Base-by-base conservation (phyloP, 1,140 invertebrate genomes). In the Drosophila nebulosa region DNA sequence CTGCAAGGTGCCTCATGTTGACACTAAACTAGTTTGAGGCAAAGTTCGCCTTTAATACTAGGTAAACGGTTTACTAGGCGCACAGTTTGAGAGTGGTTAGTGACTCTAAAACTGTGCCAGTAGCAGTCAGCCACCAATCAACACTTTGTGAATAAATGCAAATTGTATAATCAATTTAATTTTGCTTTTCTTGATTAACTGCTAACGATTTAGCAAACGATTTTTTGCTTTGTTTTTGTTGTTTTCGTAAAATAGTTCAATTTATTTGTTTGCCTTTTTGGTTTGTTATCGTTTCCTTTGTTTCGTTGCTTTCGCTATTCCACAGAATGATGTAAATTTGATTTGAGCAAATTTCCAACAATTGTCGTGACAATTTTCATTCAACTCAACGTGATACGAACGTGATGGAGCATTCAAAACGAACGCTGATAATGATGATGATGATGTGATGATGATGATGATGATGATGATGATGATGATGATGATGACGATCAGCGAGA, bases 281-380 rank as follows among this genome's bases (percentile, higher is more conserved):
- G 26, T 32, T 57, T 10, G 12, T 55, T 57, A 26, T 53, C 46
- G 22, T 51, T 10, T 6, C 32, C 35, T 59, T 12, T 62, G 18
- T 22, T 53, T 35, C 57, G 51, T 52, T 36, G 39, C 36, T 46
- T 55, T 65, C 30, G 39, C 59, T 63, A 61, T 69, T 73, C 58
- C 73, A 68, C 68, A 68, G 79, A 81, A 84, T 69, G 69, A 58
- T 78, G 77, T 68, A 80, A 80, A 80, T 86, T 86, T 86, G 81
- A 85, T 85, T 85, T 86, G 74, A 53, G 57, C 69, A 63, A 69
- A 26, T 59, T 59, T 59, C 22, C 61, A 52, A 30, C 70, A 74
- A 77, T 78, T 81, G 74, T 88, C 78, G 79, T 88, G 83, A 81
- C 81, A 67, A 67, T 71, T 69, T 57, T 46, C 62, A 70, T 67